Conservation (phyloP, 2,888 invertebrate species). For the Acanthacorydalis orientalis region DNA sequence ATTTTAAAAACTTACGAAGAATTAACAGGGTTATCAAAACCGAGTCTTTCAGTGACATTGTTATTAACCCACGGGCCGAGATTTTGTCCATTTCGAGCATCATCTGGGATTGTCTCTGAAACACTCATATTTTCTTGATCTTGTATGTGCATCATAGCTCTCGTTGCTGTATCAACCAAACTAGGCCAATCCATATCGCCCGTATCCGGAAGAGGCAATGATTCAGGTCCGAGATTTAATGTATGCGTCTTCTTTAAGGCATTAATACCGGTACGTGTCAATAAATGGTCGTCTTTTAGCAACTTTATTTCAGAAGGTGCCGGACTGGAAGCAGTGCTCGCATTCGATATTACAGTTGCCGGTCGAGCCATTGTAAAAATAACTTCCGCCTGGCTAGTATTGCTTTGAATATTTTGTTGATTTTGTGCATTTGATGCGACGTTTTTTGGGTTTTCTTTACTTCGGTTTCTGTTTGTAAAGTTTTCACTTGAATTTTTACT, state of each 20-base stretch:
- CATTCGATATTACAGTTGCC: slow-evolving; percentile 45
- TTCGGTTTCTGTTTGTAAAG: slow-evolving; percentile 6
- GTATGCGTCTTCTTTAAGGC: slow-evolving; percentile 13
- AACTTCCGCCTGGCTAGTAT: slow-evolving; percentile 31
- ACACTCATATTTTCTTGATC: slow-evolving; percentile 16
- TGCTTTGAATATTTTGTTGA: not conserved
- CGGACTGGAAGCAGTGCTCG: slow-evolving; percentile 38
- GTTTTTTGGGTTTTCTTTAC: slow-evolving; percentile 9
- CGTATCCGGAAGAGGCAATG: slow-evolving; percentile 46
- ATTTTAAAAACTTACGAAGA: slow-evolving; percentile 20
- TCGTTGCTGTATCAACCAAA: slow-evolving; percentile 62
- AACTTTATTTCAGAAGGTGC: slow-evolving; percentile 36
- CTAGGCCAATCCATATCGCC: slow-evolving; percentile 64
- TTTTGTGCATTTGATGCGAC: no score
- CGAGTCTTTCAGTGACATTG: slow-evolving; percentile 19
- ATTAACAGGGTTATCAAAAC: slow-evolving; percentile 22
- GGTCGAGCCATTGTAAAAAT: slow-evolving; percentile 47
- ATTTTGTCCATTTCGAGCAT: slow-evolving; percentile 7
- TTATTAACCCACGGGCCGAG: slow-evolving; percentile 24
- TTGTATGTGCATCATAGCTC: slow-evolving; percentile 41
- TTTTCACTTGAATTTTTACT: slow-evolving; percentile 5
- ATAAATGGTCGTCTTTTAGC: slow-evolving; percentile 36
- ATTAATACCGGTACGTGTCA: slow-evolving; percentile 21
- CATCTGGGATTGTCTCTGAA: not conserved
- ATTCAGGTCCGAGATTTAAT: slow-evolving; percentile 19